Base-by-base conservation (phyloP, 2,888 invertebrate genomes). In the Mechanitis messenoides region DNA sequence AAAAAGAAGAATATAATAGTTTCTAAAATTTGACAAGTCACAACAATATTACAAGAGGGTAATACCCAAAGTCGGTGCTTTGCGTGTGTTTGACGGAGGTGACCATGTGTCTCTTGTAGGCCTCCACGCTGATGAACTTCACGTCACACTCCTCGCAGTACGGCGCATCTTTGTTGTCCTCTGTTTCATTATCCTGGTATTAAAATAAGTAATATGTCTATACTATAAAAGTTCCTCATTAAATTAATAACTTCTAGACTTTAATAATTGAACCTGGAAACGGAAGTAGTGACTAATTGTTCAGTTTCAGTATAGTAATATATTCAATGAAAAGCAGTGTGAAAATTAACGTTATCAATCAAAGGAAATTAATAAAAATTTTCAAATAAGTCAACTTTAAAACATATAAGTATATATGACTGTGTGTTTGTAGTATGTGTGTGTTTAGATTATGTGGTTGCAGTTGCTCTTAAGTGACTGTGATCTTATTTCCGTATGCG, bases 131-230 rank as follows among this genome's bases (percentile, higher is more conserved):
- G 0, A 80, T 68, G 66, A 90, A 89, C 68, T 83, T 80, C 12
- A 90, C 84, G 71, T 87, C 84, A 64, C 89, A 90, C 20, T 79
- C 77, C 54, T 72, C 74, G 68, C 89, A 90, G 68, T 83, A 87
- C 5, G 81, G 86, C 1, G 79, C 81, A 1, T 77, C 65, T 0
- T 77, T 65, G 5, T 67, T 67, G 38, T 50, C 58, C 1, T 65
- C 68, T 31, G 69, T 70, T 5, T 35, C 66, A 20, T 72, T 69
- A 9, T 73, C 75, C 77, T 79, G 68, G 3, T 20, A 20, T 20
- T 20, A 20, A 47, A 59, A 53, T 31, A 20, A 53, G n/a, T n/a
- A 42, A 38, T 35, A 42, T 28, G 7, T 20, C 3, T n/a, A 47
- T n/a, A 2, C 20, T 20, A 20, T n/a, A n/a, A 28, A 20, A 20